phyloP scores from a whole-genome alignment of 2,113 vertebrate genomes.

The Periophthalmus modestus region DNA sequence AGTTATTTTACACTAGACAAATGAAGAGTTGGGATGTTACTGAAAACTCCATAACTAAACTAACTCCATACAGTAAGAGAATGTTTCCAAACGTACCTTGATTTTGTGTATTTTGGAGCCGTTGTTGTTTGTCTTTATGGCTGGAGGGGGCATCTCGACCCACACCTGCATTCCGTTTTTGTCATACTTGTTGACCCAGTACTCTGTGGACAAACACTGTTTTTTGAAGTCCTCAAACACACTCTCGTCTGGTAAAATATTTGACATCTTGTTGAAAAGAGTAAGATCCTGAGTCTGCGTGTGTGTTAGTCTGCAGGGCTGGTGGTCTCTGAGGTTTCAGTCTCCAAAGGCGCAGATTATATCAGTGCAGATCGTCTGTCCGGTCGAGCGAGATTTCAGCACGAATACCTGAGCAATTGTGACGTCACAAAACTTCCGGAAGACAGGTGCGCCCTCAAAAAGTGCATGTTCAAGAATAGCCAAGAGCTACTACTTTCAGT shows the following conservation, averaged over 20 bases:
- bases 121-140: slow-evolving; percentile 19
- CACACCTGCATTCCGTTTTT: slow-evolving; percentile 74
- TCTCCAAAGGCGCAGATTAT: slow-evolving; percentile 14
- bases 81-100: slow-evolving; percentile 66
- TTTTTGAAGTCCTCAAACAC: slow-evolving; percentile 72
- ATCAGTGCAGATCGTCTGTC: slow-evolving; percentile 30
- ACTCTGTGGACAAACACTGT: slow-evolving; percentile 70
- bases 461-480: background rate
- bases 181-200: slow-evolving; percentile 75
- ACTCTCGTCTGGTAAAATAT: slow-evolving; percentile 67
- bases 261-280: slow-evolving; percentile 45
- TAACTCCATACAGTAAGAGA: background rate
- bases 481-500: background rate
- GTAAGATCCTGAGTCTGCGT: background rate
- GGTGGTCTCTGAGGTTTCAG: background rate
- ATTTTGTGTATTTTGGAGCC: slow-evolving; percentile 73
- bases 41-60: background rate
- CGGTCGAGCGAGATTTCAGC: slow-evolving; percentile 66
- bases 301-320: background rate
- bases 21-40: background rate
- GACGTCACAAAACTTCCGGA: slow-evolving; percentile 53
- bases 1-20: slow-evolving; percentile 68
- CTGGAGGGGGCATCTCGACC: slow-evolving; percentile 50
- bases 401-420: slow-evolving; percentile 62
- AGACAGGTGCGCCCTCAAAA: slow-evolving; percentile 52